A percentile compares a stretch with the other conserved stretches of the same genome.
Conservation (phyloP, 1,140 invertebrate species). For the Rhagoletis zephyria region DNA sequence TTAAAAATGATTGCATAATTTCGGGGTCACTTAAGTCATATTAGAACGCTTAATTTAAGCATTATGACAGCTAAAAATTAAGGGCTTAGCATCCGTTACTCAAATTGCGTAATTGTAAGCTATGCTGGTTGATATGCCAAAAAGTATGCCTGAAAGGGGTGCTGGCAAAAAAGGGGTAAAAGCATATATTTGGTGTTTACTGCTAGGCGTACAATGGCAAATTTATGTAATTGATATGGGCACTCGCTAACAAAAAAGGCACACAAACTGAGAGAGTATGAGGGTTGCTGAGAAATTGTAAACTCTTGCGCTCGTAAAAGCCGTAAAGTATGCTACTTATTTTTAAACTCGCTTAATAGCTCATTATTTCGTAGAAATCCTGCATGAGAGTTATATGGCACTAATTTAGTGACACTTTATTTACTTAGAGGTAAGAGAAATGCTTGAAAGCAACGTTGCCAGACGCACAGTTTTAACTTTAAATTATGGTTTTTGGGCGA, state of each 20-base stretch:
- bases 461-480: no score
- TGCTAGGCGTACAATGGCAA: neutral
- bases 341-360: neutral
- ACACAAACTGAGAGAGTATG: no score
- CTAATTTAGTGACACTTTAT: no score
- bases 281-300: neutral
- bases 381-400: no score
- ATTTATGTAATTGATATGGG: neutral
- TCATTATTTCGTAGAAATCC: neutral
- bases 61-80: conserved; percentile 39
- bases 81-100: neutral
- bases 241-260: no score
- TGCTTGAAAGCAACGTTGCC: no score
- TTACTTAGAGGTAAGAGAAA: no score
- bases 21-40: conserved; percentile 30
- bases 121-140: neutral
- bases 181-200: neutral
- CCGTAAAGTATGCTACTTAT: neutral
- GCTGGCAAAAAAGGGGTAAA: neutral
- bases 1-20: conserved; percentile 53
- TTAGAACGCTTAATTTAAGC: conserved; percentile 24
- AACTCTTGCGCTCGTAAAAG: neutral
- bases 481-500: no score
- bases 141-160: neutral
- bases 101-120: conserved; percentile 6